phyloP scores from a whole-genome alignment of 1,140 invertebrate species.

The Drosophila persimilis region DNA sequence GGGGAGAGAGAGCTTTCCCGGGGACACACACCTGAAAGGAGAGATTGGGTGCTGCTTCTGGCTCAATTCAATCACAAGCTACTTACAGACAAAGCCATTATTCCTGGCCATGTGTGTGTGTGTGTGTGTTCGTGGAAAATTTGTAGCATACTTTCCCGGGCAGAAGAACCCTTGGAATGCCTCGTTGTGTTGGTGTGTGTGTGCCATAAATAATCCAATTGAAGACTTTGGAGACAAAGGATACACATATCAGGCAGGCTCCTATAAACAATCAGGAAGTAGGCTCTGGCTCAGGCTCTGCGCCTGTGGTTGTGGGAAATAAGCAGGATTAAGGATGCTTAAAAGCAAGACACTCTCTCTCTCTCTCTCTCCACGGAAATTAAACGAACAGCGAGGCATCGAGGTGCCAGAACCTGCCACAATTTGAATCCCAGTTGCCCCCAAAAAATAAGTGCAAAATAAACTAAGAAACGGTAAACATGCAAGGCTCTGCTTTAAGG shows the following conservation, averaged over 20 bases:
- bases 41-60: slow-evolving; percentile 48
- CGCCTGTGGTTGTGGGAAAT: slow-evolving; percentile 37
- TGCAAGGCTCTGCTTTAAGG: slow-evolving; percentile 47
- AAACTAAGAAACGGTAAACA: slow-evolving; percentile 63
- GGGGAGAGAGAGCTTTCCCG: too few species aligned
- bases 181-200: neutral
- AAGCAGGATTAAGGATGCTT: slow-evolving; percentile 75
- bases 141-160: slow-evolving; percentile 18
- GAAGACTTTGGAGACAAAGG: slow-evolving; percentile 18
- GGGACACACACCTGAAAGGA: slow-evolving; percentile 24
- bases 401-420: neutral
- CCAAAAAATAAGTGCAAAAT: slow-evolving; percentile 41
- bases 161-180: slow-evolving; percentile 8
- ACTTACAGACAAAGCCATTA: slow-evolving; percentile 76
- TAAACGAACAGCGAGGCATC: slow-evolving; percentile 25
- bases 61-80: slow-evolving; percentile 80
- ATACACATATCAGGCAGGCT: slow-evolving; percentile 10
- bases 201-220: slow-evolving; percentile 50
- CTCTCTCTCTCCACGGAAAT: slow-evolving; percentile 53
- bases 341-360: slow-evolving; percentile 30
- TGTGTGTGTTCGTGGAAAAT: slow-evolving; percentile 48
- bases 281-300: neutral
- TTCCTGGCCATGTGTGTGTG: slow-evolving; percentile 33
- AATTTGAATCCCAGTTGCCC: slow-evolving; percentile 7
- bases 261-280: slow-evolving; percentile 36